Base-by-base conservation (phyloP, 2,888 invertebrate species). In the Orchestes rusci region DNA sequence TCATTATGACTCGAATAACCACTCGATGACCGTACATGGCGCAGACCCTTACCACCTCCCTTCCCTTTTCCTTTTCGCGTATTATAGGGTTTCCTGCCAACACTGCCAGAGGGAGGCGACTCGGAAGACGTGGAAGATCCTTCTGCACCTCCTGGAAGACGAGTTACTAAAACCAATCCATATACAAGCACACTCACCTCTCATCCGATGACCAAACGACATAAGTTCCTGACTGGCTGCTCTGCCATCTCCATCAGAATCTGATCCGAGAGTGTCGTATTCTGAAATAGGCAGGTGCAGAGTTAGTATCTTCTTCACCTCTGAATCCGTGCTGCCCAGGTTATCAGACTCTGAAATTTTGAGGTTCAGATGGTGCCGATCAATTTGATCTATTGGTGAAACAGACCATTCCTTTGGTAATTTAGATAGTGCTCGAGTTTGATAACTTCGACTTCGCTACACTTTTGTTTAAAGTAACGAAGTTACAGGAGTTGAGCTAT, bases 251-350 rank as follows among this genome's bases (percentile, higher is more conserved):
- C 78, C 79, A 70, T 90, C 89, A 68, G 88, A 88, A 71, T 83
- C 83, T 68, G 82, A 82, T 63, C 82, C 83, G 64, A 82, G 75
- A 63, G 82, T 82, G 75, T 90, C 90, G 76, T 90, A 89, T 76
- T 89, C 90, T 80, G 86, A 86, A 82, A 87, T 87, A 75, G 87
- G 86, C 78, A 87, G 83, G 80, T 87, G 87, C 73, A 87, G 83
- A 70, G 86, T 85, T 82, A 87, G 72, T 79, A 87, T 87, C 82
- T 87, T 86, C 82, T 86, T 86, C 75, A 87, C 86, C 80, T 90
- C 89, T 73, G 89, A 89, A 80, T 90, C 89, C 77, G 89, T 89
- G 70, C 88, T 89, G 74, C 90, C 89, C 81, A 88, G 80, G 82
- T 88, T 89, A 82, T 88, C 89, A 74, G 86, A 86, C 78, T 91